Percentiles rank a stretch among this genome's conserved stretches.
Evolutionary conservation across 2,113 vertebrate species (phyloP).

Genomic region (Papio anubis): DNA sequence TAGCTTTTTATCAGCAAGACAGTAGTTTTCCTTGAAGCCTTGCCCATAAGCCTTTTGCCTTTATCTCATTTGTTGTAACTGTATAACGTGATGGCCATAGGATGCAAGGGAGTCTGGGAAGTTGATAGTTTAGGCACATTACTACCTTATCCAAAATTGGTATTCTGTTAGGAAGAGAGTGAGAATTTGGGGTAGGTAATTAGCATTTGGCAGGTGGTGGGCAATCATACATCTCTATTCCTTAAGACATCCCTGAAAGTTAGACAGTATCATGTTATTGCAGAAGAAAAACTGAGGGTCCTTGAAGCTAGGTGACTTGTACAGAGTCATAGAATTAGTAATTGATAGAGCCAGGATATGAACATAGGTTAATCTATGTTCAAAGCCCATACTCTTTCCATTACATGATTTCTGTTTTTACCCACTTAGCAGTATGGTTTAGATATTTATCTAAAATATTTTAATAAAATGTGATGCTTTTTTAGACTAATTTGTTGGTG

Average conservation of each 20-base stretch:
- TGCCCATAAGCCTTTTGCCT: neutral
- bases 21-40: slow-evolving; percentile 28
- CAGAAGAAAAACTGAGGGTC: neutral
- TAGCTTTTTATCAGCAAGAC: neutral
- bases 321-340: neutral
- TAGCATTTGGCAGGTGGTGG: neutral
- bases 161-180: slow-evolving; percentile 19
- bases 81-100: neutral
- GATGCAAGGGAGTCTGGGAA: neutral
- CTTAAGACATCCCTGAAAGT: neutral
- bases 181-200: neutral
- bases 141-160: neutral
- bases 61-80: neutral
- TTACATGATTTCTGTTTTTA: slow-evolving; percentile 9
- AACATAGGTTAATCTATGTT: neutral
- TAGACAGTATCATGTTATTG: neutral
- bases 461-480: slow-evolving; percentile 36
- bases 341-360: neutral
- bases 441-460: slow-evolving; percentile 1
- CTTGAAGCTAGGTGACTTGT: neutral
- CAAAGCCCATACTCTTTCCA: neutral
- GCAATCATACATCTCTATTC: neutral
- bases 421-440: slow-evolving; percentile 10
- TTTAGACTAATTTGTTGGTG: neutral
- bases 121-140: slow-evolving; percentile 12